These are phyloP conservation scores for Anas platyrhynchos DNA, from an alignment of 2,113 vertebrate genomes.

Conservation along the genomic window DNA sequence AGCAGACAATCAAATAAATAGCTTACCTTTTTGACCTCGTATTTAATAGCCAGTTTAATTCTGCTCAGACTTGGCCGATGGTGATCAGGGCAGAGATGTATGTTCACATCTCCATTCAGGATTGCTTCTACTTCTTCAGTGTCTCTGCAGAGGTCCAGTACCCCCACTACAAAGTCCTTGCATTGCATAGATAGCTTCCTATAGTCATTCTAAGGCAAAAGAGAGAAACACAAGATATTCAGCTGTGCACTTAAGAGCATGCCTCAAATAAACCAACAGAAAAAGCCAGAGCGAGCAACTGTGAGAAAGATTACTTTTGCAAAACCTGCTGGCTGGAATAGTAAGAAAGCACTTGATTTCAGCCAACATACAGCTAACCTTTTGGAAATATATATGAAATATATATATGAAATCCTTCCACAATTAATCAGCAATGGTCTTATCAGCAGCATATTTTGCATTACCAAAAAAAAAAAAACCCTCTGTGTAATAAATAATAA, in stretches of 20 bases:
- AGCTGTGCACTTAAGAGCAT: too few relatives aligned
- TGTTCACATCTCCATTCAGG: slow-evolving; percentile 93
- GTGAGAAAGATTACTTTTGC: background rate
- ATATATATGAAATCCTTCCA: background rate
- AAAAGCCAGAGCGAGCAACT: background rate
- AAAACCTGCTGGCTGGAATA: background rate
- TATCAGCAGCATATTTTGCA: background rate
- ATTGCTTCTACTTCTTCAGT: slow-evolving; percentile 98
- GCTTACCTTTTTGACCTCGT: slow-evolving; percentile 96
- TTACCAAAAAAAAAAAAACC: background rate
- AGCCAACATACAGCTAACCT: background rate
- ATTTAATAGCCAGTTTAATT: slow-evolving; percentile 95
- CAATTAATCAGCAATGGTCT: background rate
- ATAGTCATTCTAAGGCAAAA: slow-evolving; percentile 89
- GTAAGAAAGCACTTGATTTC: background rate
- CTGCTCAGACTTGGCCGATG: slow-evolving; percentile 93
- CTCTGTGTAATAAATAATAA: background rate
- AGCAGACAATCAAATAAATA: background rate
- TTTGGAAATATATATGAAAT: background rate
- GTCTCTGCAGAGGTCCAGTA: slow-evolving; percentile 95
- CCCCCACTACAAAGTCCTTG: slow-evolving; percentile 97
- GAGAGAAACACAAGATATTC: background rate
- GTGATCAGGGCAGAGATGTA: slow-evolving; percentile 84
- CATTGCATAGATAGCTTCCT: slow-evolving; percentile 99
- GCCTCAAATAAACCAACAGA: background rate